phyloP scores from a whole-genome alignment of 2,797 vertebrate species.

The Anas capensis region DNA sequence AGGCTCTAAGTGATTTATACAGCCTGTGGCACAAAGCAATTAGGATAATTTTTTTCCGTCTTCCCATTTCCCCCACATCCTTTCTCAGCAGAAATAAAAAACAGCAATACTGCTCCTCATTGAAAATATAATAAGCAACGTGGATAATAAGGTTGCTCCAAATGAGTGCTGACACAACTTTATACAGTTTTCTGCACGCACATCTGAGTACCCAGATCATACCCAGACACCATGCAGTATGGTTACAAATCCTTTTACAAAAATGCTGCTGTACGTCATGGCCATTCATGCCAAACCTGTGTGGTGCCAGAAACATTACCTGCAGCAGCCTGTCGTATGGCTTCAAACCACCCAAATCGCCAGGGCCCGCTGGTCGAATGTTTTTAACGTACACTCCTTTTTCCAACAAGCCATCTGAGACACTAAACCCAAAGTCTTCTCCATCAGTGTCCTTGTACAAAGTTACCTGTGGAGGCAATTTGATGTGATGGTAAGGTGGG shows the following conservation, averaged over 20 bases:
- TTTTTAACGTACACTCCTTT: constrained; percentile 97
- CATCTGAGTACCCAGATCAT: background rate
- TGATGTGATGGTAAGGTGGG: background rate
- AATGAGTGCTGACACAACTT: background rate
- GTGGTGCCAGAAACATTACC: constrained; percentile 77
- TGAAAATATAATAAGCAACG: background rate
- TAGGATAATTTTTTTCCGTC: background rate
- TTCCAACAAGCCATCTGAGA: constrained; percentile 94
- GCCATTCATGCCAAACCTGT: background rate
- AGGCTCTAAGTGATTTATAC: background rate
- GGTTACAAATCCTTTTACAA: background rate
- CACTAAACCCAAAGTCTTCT: constrained; percentile 98
- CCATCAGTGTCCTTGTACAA: constrained; percentile 88
- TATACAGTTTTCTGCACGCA: background rate
- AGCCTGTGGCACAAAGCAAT: background rate
- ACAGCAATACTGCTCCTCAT: background rate
- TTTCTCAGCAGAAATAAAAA: background rate
- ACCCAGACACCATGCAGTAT: accelerated
- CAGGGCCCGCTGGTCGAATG: constrained; percentile 91
- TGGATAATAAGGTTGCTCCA: background rate
- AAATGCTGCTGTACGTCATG: accelerated
- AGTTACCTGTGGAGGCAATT: constrained; percentile 81
- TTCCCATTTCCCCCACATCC: background rate
- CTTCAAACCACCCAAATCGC: constrained; percentile 89
- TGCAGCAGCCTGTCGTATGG: constrained; percentile 94